Base-by-base conservation (phyloP, 1,140 invertebrate species). In the Drosophila mayri region DNA sequence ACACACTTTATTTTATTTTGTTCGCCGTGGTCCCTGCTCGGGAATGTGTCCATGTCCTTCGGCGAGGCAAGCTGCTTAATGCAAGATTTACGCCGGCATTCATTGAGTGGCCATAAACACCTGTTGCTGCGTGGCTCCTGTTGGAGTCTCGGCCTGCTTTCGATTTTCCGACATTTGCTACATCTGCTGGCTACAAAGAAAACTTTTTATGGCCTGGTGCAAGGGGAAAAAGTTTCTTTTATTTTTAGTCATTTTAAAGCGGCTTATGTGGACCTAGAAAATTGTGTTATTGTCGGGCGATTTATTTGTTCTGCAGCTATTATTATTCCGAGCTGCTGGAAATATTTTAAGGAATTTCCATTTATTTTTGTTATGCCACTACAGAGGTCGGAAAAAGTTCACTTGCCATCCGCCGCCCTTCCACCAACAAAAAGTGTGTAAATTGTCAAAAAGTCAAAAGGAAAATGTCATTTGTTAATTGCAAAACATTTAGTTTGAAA, bases 71-170 rank as follows among this genome's bases (percentile, higher is more conserved):
- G 58, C 55, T 72, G 58, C 73, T 90, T 68, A 81, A 78, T 90
- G 84, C 68, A 88, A 88, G 85, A 88, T 88, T 87, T 87, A 87
- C 84, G 84, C 80, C 80, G 81, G 80, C 84, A 87, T 88, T 71
- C 80, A 81, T 90, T 65, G 84, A 90, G 74, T 81, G 77, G 62
- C 68, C 64, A 38, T 88, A 65, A 78, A 77, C 84, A 88, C 84
- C 84, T 88, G 84, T 88, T 88, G 83, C 75, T 66, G 49, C 30
- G 49, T 11, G 18, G 75, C 49, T 78, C 64, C 47, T 67, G 68
- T 16, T 47, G 49, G 49, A 60, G 63, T 65, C 55, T n/a, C 52
- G 20, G 35, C 35, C 52, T 44, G 59, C 18, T 14, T n/a, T 44
- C 47, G 59, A 28, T 32, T 32, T 59, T 64, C 62, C 38, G 38